phyloP scores from a whole-genome alignment of 1,140 invertebrate genomes.

The Meloidogyne chitwoodi region DNA sequence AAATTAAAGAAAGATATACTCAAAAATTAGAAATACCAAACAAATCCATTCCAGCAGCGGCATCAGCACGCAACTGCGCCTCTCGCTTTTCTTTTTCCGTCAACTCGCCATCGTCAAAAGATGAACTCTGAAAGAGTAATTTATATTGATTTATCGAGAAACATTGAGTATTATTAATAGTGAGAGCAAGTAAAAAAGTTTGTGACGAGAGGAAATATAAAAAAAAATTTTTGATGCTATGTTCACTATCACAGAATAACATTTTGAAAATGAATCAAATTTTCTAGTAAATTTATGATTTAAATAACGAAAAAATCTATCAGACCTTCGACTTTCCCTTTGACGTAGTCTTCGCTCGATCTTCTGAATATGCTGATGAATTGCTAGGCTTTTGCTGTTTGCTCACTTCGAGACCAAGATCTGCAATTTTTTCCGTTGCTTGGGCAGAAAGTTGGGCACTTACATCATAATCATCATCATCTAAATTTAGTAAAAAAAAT shows the following conservation, averaged over 20 bases:
- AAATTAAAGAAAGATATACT: neutral
- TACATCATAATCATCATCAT: conserved; percentile 35
- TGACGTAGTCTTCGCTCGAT: neutral
- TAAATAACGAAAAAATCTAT: neutral
- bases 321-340: neutral
- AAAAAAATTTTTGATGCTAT: too few relatives aligned
- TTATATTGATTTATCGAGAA: too few relatives aligned
- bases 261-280: too few relatives aligned
- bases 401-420: conserved; percentile 23
- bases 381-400: conserved; percentile 1
- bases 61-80: conserved; percentile 26
- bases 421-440: conserved; percentile 33
- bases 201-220: too few relatives aligned
- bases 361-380: neutral
- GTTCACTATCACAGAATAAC: too few relatives aligned
- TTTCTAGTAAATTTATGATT: too few relatives aligned
- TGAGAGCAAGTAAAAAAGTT: too few relatives aligned
- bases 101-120: conserved; percentile 1
- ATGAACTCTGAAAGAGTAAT: neutral
- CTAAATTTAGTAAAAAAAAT: conserved; percentile 11
- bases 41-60: conserved; percentile 27
- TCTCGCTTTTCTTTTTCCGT: conserved; percentile 22
- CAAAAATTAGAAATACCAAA: conserved; percentile 27
- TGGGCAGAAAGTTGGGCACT: conserved; percentile 4
- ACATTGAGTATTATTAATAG: too few relatives aligned